Conservation (phyloP, 2,797 vertebrate genomes). For the Platalea minor region DNA sequence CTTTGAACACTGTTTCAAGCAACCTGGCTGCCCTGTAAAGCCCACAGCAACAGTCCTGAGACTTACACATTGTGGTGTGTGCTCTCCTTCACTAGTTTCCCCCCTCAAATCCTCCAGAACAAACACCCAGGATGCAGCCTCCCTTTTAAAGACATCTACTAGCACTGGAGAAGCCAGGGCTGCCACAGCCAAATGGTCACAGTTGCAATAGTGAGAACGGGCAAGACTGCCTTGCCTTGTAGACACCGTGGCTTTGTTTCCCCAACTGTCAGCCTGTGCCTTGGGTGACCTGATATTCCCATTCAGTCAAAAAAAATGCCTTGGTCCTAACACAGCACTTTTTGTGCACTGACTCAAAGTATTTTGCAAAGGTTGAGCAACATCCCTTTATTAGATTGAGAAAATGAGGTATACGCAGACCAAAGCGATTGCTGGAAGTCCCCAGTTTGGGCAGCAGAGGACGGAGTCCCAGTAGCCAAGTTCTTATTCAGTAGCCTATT, state of each 20-base stretch:
- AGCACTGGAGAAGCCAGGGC: neutral
- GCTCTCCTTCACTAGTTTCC: neutral
- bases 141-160: neutral
- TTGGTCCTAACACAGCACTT: neutral
- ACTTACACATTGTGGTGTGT: fast-evolving
- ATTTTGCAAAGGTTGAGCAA: conserved; percentile 40
- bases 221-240: neutral
- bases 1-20: neutral
- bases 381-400: neutral
- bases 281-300: neutral
- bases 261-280: neutral
- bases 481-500: neutral
- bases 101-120: neutral
- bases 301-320: conserved; percentile 1
- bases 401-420: neutral
- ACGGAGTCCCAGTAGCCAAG: neutral
- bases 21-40: neutral
- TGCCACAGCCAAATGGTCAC: neutral
- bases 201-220: neutral
- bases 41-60: neutral
- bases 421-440: neutral
- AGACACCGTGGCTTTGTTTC: neutral
- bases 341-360: neutral
- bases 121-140: neutral
- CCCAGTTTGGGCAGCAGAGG: neutral